These are phyloP conservation scores for Pammene aurita DNA, from an alignment of 2,888 invertebrate species.

Conservation along the genomic window DNA sequence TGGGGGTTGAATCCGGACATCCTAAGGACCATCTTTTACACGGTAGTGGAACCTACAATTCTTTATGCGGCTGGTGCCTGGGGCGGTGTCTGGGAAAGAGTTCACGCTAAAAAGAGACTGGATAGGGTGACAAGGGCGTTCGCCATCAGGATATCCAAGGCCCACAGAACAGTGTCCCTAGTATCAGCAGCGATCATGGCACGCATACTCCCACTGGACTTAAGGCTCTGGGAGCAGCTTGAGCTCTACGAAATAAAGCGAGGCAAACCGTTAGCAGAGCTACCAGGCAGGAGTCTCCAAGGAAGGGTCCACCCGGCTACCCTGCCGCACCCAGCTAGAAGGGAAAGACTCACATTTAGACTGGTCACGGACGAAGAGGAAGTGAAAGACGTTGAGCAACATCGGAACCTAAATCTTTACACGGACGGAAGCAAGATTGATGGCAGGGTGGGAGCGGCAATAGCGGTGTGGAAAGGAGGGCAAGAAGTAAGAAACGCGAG, in stretches of 20 bases:
- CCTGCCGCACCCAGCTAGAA: background rate
- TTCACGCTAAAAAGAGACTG: too few species aligned
- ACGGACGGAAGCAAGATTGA: slow-evolving; percentile 6
- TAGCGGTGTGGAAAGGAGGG: background rate
- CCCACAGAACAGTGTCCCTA: background rate
- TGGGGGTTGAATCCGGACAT: slow-evolving; percentile 8
- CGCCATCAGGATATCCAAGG: background rate
- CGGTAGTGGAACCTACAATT: too few species aligned
- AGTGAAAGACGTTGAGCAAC: too few species aligned
- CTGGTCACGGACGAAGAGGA: background rate
- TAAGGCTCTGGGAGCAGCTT: background rate
- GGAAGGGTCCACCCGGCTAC: fast-evolving
- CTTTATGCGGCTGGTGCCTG: too few species aligned
- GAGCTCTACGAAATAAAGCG: background rate
- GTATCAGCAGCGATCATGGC: slow-evolving; percentile 34
- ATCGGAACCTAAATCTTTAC: background rate
- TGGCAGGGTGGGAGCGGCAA: background rate
- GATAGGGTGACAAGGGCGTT: background rate
- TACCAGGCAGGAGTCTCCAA: background rate
- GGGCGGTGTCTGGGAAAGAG: too few species aligned
- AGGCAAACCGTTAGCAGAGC: background rate
- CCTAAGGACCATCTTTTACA: background rate
- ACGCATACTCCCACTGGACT: slow-evolving; percentile 17
- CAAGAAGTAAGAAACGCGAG: fast-evolving
- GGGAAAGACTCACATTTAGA: fast-evolving